Conservation (phyloP, 2,113 vertebrate species). For the Arvicanthis niloticus region DNA sequence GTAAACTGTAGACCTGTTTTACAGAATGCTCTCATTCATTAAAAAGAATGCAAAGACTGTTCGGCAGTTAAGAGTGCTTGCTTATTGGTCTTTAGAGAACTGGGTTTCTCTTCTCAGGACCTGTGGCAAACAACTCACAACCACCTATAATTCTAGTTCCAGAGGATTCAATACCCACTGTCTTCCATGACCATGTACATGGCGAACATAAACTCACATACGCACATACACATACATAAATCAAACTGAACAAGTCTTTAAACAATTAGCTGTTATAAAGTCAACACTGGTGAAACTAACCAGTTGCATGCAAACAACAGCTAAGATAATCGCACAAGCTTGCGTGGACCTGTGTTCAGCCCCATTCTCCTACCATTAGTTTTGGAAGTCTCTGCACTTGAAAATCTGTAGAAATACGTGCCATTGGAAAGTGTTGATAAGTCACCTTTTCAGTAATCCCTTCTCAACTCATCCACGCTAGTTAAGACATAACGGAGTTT, state of each 20-base stretch:
- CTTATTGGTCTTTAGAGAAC: not conserved
- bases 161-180: not conserved
- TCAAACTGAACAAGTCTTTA: not conserved
- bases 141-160: not conserved
- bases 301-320: slow-evolving; percentile 49
- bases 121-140: not conserved
- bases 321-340: slow-evolving; percentile 16
- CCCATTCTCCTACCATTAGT: not conserved
- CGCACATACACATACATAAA: not conserved
- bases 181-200: not conserved
- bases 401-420: not conserved
- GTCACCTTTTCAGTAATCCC: slow-evolving; percentile 27
- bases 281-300: not conserved
- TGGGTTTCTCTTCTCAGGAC: not conserved
- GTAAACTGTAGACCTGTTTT: not conserved
- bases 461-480: not conserved
- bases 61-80: not conserved
- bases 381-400: slow-evolving; percentile 46
- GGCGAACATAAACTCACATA: not conserved
- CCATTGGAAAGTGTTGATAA: slow-evolving; percentile 46
- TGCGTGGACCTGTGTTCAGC: not conserved
- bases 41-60: not conserved
- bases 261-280: slow-evolving; percentile 29
- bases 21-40: not conserved
- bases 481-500: not conserved